Base-by-base conservation (phyloP, 2,797 vertebrate genomes). In the Phrynocephalus forsythii region DNA sequence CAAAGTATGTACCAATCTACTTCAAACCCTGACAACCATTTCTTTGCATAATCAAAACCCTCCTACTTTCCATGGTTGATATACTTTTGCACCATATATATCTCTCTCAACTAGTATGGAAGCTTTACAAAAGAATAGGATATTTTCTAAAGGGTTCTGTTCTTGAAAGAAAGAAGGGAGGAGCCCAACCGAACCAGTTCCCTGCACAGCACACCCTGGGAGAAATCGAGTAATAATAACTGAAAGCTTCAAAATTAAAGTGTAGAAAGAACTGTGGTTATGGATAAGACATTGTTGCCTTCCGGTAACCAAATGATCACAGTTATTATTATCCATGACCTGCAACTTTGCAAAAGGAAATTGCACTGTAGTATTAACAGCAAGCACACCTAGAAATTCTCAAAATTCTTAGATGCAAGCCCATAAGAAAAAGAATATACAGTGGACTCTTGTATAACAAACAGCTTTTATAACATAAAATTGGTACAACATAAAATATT, bases 1-100 rank as follows among this genome's bases (percentile, higher is more conserved):
- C 89, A 92, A 28, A 85, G 30, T 86, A 86, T 76, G 85, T 6
- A 92, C 83, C 87, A 66, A 52, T 87, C 90, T 83, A 90, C 60
- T 90, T 87, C 83, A 9, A n/a, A 84, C 85, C 82, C 5, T 84
- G 75, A 90, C 68, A 85, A 82, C 30, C 52, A 30, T 66, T 90
- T 89, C 50, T 88, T 10, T 87, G 85, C 44, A 90, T 91, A 85
- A 87, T 89, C 83, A 91, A 15, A 86, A 90, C 89, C 87, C 87
- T 72, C 87, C 44, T 87, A 26, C 33, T 91, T 88, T 79, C 38
- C 80, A 16, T 90, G 88, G 75, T 86, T 84, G n/a, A 75, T 88
- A 13, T 83, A 88, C 88, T 92, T 92, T 38, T 89, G 90, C 38
- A 83, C 60, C 86, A 50, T 56, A 85, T 90, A 13, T 78, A 91